Evolutionary conservation across 2,888 invertebrate genomes (phyloP).

Genomic region (Bembecia ichneumoniformis): DNA sequence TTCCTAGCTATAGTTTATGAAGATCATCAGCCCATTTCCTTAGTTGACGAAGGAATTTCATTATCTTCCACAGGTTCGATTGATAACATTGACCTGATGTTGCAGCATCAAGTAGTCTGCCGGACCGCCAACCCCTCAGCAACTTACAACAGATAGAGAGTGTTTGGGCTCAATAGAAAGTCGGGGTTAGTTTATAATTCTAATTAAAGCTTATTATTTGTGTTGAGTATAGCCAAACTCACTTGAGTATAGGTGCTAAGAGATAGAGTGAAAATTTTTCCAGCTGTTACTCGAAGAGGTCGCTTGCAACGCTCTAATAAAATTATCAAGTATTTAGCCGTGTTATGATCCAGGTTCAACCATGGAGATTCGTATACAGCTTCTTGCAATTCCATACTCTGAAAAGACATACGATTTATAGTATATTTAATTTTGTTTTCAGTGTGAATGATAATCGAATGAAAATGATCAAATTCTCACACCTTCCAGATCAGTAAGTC

Average conservation of each 20-base stretch:
- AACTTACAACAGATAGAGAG: no score
- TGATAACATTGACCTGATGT: no score
- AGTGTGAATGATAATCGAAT: not conserved
- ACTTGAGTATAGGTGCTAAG: constrained; percentile 67
- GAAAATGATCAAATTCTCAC: not conserved
- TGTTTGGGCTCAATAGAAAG: no score
- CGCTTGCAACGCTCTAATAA: constrained; percentile 65
- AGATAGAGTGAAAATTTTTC: constrained; percentile 67
- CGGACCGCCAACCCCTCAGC: no score
- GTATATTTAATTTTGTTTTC: no score
- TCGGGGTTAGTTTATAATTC: no score
- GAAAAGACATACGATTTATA: constrained; percentile 11
- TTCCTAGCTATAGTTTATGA: no score
- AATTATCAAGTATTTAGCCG: constrained; percentile 48
- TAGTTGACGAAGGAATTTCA: no score
- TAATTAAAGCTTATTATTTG: no score
- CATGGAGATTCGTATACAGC: constrained; percentile 70
- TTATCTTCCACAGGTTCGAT: no score
- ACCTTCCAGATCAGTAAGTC: constrained; percentile 66
- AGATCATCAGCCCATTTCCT: no score
- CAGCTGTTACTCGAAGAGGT: constrained; percentile 63
- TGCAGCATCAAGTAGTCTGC: no score
- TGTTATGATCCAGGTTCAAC: constrained; percentile 42
- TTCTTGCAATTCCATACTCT: constrained; percentile 60
- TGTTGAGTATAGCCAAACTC: constrained; percentile 18